These are phyloP conservation scores for Coregonus suidteri DNA, from an alignment of 2,797 vertebrate species.

Conservation along the genomic window DNA sequence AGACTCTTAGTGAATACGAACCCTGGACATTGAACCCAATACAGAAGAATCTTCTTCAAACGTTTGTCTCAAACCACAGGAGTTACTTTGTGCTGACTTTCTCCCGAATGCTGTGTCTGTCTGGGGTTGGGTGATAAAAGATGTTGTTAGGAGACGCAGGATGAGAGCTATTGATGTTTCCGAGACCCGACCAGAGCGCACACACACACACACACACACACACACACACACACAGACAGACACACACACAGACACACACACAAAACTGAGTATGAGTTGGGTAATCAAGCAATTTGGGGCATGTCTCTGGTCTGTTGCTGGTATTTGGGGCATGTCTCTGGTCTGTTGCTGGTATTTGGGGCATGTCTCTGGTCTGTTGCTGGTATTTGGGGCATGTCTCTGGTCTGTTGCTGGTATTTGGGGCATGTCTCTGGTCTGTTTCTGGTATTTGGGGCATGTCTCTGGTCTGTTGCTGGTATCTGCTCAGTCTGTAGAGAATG, in stretches of 20 bases:
- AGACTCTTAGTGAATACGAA: not conserved
- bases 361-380: too few relatives aligned
- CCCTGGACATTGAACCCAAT: not conserved
- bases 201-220: not conserved
- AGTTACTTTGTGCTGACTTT: not conserved
- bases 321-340: too few relatives aligned
- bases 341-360: too few relatives aligned
- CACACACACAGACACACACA: constrained; percentile 9
- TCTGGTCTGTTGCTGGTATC: not conserved
- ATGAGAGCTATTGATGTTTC: too few relatives aligned
- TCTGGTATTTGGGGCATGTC: not conserved
- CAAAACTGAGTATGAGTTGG: not conserved
- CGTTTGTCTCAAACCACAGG: not conserved
- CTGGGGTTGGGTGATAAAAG: not conserved
- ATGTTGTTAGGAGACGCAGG: not conserved
- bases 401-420: too few relatives aligned
- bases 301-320: too few relatives aligned
- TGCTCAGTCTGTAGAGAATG: not conserved
- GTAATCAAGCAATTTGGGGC: not conserved
- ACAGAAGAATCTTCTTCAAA: not conserved
- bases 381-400: too few relatives aligned
- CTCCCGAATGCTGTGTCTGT: not conserved
- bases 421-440: too few relatives aligned
- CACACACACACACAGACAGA: not conserved
- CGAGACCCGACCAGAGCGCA: not conserved